A percentile compares a stretch with the other conserved stretches of the same genome.
Conservation (phyloP, 1,140 invertebrate genomes). For the Drosophila navojoa region DNA sequence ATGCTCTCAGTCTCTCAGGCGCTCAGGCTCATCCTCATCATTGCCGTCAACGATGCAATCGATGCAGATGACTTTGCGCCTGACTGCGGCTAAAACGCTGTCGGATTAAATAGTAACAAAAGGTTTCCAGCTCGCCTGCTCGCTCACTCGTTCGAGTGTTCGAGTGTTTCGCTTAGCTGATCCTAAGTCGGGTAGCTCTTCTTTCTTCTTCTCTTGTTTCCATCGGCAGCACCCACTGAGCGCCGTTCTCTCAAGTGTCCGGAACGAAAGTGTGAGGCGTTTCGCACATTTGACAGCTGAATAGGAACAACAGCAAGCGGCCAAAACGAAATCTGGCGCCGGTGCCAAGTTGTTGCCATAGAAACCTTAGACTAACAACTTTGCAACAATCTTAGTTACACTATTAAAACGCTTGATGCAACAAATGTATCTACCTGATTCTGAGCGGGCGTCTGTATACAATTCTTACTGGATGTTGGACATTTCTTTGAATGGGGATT, state of each 20-base stretch:
- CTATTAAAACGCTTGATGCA: background rate
- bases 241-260: constrained; percentile 42
- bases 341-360: constrained; percentile 9
- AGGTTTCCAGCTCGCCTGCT: constrained; percentile 25
- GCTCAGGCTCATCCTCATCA: constrained; percentile 36
- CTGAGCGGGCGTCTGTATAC: too few relatives aligned
- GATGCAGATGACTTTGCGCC: constrained; percentile 58
- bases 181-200: constrained; percentile 19
- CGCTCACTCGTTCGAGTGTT: constrained; percentile 52
- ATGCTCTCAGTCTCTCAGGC: background rate
- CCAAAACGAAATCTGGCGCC: constrained; percentile 30
- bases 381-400: background rate
- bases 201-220: constrained; percentile 7
- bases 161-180: constrained; percentile 54
- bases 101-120: constrained; percentile 37
- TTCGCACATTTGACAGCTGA: constrained; percentile 53
- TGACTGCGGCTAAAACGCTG: constrained; percentile 46
- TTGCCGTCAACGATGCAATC: constrained; percentile 21
- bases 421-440: background rate
- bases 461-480: too few relatives aligned
- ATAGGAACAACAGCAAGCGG: constrained; percentile 36
- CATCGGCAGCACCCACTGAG: constrained; percentile 16
- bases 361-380: background rate
- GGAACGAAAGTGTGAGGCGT: constrained; percentile 51
- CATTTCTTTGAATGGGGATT: too few relatives aligned